Conservation (phyloP, 2,888 invertebrate genomes). For the Omphaloscelis lunosa region DNA sequence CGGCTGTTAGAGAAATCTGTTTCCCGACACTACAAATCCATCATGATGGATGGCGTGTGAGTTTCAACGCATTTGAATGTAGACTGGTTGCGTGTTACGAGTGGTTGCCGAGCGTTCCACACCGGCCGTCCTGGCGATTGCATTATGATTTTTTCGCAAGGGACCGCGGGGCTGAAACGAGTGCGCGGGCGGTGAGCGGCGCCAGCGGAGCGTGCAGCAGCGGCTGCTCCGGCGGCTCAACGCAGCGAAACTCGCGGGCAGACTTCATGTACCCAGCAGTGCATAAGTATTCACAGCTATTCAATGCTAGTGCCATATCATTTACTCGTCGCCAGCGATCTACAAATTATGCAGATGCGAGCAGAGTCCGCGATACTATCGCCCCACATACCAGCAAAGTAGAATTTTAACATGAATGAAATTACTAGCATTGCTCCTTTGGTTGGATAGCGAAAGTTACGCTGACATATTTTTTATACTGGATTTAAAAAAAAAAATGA, state of each 20-base stretch:
- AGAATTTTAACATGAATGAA: slow-evolving; percentile 59
- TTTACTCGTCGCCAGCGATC: slow-evolving; percentile 63
- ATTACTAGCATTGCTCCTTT: slow-evolving; percentile 36
- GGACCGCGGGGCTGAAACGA: slow-evolving; percentile 86
- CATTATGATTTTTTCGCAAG: slow-evolving; percentile 91
- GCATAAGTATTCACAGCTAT: slow-evolving; percentile 74
- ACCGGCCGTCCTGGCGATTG: slow-evolving; percentile 90
- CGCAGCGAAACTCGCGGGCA: slow-evolving; percentile 84
- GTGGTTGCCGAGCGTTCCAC: slow-evolving; percentile 88
- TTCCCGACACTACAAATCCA: slow-evolving; percentile 87
- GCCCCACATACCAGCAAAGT: slow-evolving; percentile 61
- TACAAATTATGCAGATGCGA: slow-evolving; percentile 68
- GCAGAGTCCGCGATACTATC: slow-evolving; percentile 63
- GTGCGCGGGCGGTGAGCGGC: slow-evolving; percentile 78
- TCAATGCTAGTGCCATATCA: slow-evolving; percentile 70
- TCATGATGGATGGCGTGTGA: slow-evolving; percentile 90
- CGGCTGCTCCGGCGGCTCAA: slow-evolving; percentile 83
- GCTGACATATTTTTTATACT: slow-evolving; percentile 2
- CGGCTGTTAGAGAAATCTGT: slow-evolving; percentile 86
- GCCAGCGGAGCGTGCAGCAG: slow-evolving; percentile 88
- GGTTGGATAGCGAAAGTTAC: slow-evolving; percentile 39
- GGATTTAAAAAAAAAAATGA: background rate
- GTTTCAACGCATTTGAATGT: slow-evolving; percentile 89
- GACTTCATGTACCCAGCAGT: slow-evolving; percentile 71
- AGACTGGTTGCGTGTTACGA: slow-evolving; percentile 89